phyloP scores from a whole-genome alignment of 2,113 vertebrate genomes.

The Cryptotis parvus region DNA sequence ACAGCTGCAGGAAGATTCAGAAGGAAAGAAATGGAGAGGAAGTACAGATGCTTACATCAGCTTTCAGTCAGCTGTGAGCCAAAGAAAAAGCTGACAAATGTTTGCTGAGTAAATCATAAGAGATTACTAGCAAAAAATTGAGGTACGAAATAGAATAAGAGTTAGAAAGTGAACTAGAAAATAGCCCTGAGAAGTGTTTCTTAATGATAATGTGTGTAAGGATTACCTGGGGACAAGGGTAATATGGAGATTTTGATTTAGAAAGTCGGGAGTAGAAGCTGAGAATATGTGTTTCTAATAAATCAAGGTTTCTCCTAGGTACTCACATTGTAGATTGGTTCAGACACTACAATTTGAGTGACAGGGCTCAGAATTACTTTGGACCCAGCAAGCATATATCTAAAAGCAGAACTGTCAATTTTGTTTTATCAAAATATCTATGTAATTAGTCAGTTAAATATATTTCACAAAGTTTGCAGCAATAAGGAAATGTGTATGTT shows the following conservation, averaged over 20 bases:
- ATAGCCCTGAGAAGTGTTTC: background rate
- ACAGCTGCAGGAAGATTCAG: slow-evolving; percentile 73
- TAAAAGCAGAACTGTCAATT: background rate
- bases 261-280: background rate
- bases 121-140: background rate
- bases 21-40: slow-evolving; percentile 53
- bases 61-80: background rate
- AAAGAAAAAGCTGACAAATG: slow-evolving; percentile 39
- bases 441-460: background rate
- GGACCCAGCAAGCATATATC: background rate
- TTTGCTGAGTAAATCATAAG: background rate
- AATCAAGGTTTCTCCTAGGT: background rate
- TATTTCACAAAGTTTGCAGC: background rate
- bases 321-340: background rate
- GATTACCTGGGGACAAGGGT: background rate
- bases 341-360: background rate
- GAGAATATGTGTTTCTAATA: background rate
- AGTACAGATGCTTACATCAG: background rate
- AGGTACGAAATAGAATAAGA: slow-evolving; percentile 16
- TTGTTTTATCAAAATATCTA: background rate
- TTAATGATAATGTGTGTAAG: background rate
- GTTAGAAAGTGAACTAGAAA: background rate
- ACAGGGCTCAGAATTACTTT: too few relatives aligned
- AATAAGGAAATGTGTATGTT: background rate
- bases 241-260: background rate